phyloP scores from a whole-genome alignment of 2,888 invertebrate species.

The Gandaritis pyraliata region DNA sequence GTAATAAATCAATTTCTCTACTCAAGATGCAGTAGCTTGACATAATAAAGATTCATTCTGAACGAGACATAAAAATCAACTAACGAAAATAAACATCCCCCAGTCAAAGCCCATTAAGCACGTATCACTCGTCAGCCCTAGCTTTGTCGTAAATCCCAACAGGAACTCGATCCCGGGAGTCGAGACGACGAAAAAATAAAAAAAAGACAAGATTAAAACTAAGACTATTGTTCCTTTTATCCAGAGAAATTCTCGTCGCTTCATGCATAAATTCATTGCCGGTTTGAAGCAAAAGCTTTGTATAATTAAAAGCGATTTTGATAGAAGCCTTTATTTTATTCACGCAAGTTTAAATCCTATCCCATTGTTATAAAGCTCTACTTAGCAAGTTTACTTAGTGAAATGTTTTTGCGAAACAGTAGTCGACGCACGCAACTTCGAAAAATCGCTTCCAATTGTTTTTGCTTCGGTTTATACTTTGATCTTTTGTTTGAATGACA shows the following conservation, averaged over 20 bases:
- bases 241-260: conserved; percentile 70
- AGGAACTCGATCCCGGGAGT: conserved; percentile 66
- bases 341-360: conserved; percentile 51
- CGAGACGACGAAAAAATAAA: conserved; percentile 51
- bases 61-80: conserved; percentile 33
- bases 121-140: conserved; percentile 47
- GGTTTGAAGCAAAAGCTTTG: conserved; percentile 56
- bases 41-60: conserved; percentile 18
- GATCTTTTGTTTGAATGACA: conserved; percentile 46
- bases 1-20: not conserved
- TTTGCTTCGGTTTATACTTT: conserved; percentile 59
- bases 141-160: conserved; percentile 65
- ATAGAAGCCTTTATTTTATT: conserved; percentile 45
- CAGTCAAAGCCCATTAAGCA: conserved; percentile 32
- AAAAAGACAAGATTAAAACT: conserved; percentile 74
- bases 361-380: conserved; percentile 49
- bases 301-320: conserved; percentile 71
- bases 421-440: conserved; percentile 65
- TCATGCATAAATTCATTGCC: conserved; percentile 83
- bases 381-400: conserved; percentile 17
- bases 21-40: conserved; percentile 20
- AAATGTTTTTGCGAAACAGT: conserved; percentile 61
- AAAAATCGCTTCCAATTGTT: conserved; percentile 64
- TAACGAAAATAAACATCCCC: conserved; percentile 31
- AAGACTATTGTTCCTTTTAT: conserved; percentile 81